Percentiles rank a stretch among this genome's conserved stretches.
Evolutionary conservation across 2,888 invertebrate genomes (phyloP).

Genomic region (Unio delphinus): DNA sequence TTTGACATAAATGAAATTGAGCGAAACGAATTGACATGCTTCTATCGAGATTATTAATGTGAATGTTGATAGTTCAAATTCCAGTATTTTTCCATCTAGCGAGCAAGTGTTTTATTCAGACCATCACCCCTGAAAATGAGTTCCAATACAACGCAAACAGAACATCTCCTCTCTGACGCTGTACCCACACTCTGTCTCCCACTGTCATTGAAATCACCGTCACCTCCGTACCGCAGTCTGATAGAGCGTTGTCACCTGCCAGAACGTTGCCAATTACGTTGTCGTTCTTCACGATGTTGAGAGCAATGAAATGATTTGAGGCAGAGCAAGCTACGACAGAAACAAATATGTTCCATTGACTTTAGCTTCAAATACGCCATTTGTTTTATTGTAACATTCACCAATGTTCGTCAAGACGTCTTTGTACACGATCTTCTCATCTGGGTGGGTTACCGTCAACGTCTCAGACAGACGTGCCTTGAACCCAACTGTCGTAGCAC

Average conservation of each 20-base stretch:
- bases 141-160: no score
- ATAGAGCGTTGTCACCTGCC: constrained; percentile 4
- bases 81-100: no score
- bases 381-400: constrained; percentile 3
- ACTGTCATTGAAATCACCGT: constrained; percentile 6
- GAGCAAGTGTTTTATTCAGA: no score
- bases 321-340: constrained; percentile 11
- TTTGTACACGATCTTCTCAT: constrained; percentile 12
- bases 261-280: constrained; percentile 8
- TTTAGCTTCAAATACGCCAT: constrained; percentile 8
- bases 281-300: constrained; percentile 9
- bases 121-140: no score
- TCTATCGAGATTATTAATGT: no score
- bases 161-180: constrained; percentile 5
- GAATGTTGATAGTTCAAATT: no score
- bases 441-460: neutral
- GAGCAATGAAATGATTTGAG: constrained; percentile 9
- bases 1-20: no score
- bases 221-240: constrained; percentile 13
- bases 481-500: constrained; percentile 5
- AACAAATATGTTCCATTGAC: constrained; percentile 16
- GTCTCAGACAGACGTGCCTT: constrained; percentile 8
- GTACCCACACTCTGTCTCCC: constrained; percentile 11
- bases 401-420: constrained; percentile 13
- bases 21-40: no score